These are phyloP conservation scores for Diplosoma virens DNA, from an alignment of 23 tunicate species.

Conservation along the genomic window DNA sequence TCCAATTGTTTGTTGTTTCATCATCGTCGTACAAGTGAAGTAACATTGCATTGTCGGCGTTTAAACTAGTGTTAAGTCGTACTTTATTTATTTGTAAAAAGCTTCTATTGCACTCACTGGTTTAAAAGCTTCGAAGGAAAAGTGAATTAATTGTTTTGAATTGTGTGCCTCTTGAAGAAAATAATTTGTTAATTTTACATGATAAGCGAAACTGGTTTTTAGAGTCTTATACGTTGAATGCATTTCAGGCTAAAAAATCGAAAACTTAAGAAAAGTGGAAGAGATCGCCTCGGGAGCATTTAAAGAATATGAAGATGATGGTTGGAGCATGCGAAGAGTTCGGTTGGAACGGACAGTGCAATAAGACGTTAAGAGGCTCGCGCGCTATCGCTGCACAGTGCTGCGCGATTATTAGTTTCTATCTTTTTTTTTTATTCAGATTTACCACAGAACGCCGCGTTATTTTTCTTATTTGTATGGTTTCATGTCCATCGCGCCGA, in stretches of 20 bases:
- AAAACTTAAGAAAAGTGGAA: background rate
- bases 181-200: too few species aligned
- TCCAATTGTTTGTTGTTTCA: too few species aligned
- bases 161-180: too few species aligned
- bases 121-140: too few species aligned
- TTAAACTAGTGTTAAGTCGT: too few species aligned
- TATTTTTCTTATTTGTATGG: slow-evolving; percentile 20
- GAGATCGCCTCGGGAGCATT: background rate
- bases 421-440: slow-evolving; percentile 30
- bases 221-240: too few species aligned
- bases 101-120: too few species aligned
- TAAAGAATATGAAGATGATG: background rate
- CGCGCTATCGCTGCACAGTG: background rate
- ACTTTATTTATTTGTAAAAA: too few species aligned
- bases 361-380: background rate
- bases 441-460: slow-evolving; percentile 6
- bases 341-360: background rate
- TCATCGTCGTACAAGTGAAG: too few species aligned
- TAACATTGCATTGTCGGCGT: too few species aligned
- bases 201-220: too few species aligned
- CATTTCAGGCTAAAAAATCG: slow-evolving; percentile 11
- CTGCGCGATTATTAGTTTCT: background rate
- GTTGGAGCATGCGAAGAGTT: background rate
- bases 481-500: background rate
- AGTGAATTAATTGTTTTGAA: too few species aligned